Evolutionary conservation across 2,113 vertebrate genomes (phyloP).

Genomic region (Pseudonaja textilis): DNA sequence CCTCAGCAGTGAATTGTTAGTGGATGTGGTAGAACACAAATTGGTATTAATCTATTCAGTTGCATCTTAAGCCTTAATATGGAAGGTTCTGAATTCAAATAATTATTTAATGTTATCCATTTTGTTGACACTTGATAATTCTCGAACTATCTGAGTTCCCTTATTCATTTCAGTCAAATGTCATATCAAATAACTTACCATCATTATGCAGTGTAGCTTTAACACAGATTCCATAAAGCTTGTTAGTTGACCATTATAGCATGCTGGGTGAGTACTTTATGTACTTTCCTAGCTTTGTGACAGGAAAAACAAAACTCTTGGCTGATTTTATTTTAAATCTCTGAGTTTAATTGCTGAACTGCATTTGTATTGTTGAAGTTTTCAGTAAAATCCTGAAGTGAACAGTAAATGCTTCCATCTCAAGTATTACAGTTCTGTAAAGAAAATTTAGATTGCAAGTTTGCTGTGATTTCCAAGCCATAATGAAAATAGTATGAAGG

Average conservation of each 20-base stretch:
- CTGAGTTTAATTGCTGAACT: neutral
- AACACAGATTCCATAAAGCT: neutral
- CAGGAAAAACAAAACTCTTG: neutral
- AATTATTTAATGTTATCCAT: neutral
- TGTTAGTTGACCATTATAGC: neutral
- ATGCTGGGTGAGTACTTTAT: neutral
- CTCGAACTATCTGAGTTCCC: neutral
- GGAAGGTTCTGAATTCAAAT: neutral
- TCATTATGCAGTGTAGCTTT: neutral
- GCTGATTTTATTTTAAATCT: neutral
- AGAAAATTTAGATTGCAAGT: neutral
- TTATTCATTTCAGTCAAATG: conserved; percentile 3
- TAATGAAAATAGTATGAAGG: neutral
- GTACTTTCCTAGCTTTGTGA: neutral
- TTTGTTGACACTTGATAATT: neutral
- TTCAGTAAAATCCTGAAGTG: neutral
- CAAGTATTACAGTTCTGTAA: neutral
- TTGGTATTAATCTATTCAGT: rapidly evolving
- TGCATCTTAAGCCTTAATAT: neutral
- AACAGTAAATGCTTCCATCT: neutral
- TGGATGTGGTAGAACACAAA: neutral
- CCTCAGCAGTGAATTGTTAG: conserved; percentile 6
- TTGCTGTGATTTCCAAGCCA: neutral
- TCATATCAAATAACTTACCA: neutral
- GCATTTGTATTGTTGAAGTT: neutral